These are phyloP conservation scores for Callyntrura sp. DNA, from an alignment of 2,888 invertebrate genomes.

Conservation along the genomic window DNA sequence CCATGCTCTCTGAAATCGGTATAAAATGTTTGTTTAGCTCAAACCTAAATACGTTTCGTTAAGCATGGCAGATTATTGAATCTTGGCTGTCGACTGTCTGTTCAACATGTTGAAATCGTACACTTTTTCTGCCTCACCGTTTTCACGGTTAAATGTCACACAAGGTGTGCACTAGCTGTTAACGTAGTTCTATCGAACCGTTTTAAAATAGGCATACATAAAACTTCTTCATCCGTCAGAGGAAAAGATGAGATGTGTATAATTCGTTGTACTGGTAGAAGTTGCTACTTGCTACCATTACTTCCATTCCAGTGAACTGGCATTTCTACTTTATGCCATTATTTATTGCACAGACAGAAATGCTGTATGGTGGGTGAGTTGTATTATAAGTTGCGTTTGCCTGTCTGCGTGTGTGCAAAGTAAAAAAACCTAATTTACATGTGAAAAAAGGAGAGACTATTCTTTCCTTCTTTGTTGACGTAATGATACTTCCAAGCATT, in stretches of 20 bases:
- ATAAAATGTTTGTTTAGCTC: slow-evolving; percentile 70
- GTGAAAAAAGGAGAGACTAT: slow-evolving; percentile 72
- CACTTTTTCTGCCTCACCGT: slow-evolving; percentile 27
- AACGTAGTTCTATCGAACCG: slow-evolving; percentile 1
- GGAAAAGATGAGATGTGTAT: slow-evolving; percentile 2
- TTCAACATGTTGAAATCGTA: slow-evolving; percentile 69
- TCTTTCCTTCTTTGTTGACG: slow-evolving; percentile 50
- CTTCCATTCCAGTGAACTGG: slow-evolving; percentile 61
- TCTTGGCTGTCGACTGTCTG: background rate
- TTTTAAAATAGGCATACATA: background rate
- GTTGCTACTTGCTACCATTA: background rate
- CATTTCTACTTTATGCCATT: background rate
- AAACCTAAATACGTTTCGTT: slow-evolving; percentile 61
- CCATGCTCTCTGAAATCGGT: slow-evolving; percentile 29
- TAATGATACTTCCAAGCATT: too few relatives aligned
- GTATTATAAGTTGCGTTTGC: slow-evolving; percentile 1
- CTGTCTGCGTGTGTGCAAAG: slow-evolving; percentile 40
- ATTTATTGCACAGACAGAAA: slow-evolving; percentile 23
- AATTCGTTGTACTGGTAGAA: background rate
- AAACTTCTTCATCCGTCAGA: slow-evolving; percentile 24
- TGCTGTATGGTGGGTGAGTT: too few relatives aligned
- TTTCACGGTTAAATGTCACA: slow-evolving; percentile 49
- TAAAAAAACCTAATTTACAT: slow-evolving; percentile 82
- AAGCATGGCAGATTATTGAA: slow-evolving; percentile 31
- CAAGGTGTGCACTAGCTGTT: background rate